These are phyloP conservation scores for Acanthoscelides obtectus DNA, from an alignment of 2,888 invertebrate species.

Conservation along the genomic window DNA sequence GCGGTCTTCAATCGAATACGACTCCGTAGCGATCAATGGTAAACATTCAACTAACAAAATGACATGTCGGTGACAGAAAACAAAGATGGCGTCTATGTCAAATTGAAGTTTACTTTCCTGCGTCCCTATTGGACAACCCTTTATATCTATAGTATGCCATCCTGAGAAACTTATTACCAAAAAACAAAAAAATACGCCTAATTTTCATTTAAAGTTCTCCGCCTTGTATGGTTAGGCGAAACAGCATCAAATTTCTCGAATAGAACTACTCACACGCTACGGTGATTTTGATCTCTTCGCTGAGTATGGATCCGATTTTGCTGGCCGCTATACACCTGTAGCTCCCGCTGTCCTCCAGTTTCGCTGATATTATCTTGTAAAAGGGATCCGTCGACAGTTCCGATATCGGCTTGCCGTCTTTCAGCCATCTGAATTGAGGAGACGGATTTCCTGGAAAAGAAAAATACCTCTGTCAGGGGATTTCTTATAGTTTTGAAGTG, in stretches of 20 bases:
- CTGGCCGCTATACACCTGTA: slow-evolving; percentile 92
- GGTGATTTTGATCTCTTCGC: slow-evolving; percentile 81
- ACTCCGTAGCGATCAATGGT: no score
- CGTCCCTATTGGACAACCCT: no score
- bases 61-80: no score
- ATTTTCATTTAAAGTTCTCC: no score
- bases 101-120: no score
- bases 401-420: slow-evolving; percentile 73
- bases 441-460: slow-evolving; percentile 75
- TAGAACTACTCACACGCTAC: slow-evolving; percentile 79
- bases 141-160: no score
- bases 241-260: slow-evolving; percentile 10
- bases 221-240: no score
- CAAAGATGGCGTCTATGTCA: no score
- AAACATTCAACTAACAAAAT: no score
- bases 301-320: slow-evolving; percentile 86
- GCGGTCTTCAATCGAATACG: no score
- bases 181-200: no score
- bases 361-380: slow-evolving; percentile 78
- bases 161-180: no score
- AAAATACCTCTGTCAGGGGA: neutral
- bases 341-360: slow-evolving; percentile 78
- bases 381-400: slow-evolving; percentile 80
- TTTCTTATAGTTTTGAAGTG: neutral
- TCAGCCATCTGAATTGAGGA: slow-evolving; percentile 88